A percentile compares a stretch with the other conserved stretches of the same genome.
These are phyloP conservation scores for Gari tellinella DNA, from an alignment of 2,888 invertebrate species.

Conservation along the genomic window DNA sequence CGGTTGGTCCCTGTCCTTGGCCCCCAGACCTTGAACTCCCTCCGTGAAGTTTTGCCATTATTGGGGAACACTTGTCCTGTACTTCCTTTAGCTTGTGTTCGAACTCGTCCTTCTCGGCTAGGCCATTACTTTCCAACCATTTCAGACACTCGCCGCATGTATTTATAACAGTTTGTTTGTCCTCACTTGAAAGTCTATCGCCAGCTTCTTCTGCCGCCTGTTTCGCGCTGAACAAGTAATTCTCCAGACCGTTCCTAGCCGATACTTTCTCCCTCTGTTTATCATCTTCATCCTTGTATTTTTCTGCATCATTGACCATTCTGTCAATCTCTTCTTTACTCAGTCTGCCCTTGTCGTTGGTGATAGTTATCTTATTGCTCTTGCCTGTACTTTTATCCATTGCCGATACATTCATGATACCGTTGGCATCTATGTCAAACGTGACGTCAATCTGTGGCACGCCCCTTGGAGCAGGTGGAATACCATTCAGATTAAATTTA, in stretches of 20 bases:
- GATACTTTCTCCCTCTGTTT: constrained; percentile 77
- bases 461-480: constrained; percentile 80
- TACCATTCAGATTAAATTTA: constrained; percentile 77
- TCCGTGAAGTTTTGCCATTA: constrained; percentile 88
- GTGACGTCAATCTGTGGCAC: constrained; percentile 87
- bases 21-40: constrained; percentile 15
- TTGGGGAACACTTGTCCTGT: constrained; percentile 90
- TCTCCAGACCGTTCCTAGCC: constrained; percentile 78
- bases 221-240: constrained; percentile 84
- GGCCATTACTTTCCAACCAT: constrained; percentile 92
- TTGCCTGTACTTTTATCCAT: constrained; percentile 91
- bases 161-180: constrained; percentile 88
- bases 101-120: constrained; percentile 91
- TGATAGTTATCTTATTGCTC: constrained; percentile 92
- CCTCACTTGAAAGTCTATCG: constrained; percentile 87
- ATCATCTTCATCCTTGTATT: constrained; percentile 81
- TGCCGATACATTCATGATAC: constrained; percentile 87
- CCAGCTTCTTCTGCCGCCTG: constrained; percentile 86
- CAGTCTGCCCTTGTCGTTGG: constrained; percentile 93
- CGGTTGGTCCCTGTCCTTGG: constrained; percentile 85
- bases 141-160: constrained; percentile 87
- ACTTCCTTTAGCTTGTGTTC: constrained; percentile 91
- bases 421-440: constrained; percentile 94
- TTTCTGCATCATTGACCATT: constrained; percentile 85
- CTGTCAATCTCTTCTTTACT: constrained; percentile 94